Base-by-base conservation (phyloP, 2,113 vertebrate genomes). In the Ranitomeya variabilis region DNA sequence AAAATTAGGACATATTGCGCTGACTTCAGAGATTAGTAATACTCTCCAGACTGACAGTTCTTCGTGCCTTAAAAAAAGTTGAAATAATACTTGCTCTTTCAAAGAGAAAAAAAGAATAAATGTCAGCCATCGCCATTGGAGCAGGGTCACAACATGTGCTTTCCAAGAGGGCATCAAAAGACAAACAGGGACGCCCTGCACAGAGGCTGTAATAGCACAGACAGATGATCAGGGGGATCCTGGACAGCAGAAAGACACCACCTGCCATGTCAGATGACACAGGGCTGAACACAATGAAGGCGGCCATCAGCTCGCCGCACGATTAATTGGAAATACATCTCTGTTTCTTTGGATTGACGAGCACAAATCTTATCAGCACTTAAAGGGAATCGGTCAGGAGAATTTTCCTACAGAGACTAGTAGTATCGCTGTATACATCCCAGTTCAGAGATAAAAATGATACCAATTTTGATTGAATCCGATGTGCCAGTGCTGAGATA, bases 191-290 rank as follows among this genome's bases (percentile, higher is more conserved):
- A 66, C 64, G 64, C 82, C 82, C 82, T 55, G 52, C 51, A 71
- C 51, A 26, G 82, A n/a, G 19, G 64, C 16, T 69, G 82, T 84
- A 69, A 84, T 71, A 84, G 26, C 19, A 71, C 82, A 69, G 81
- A 54, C 81, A 71, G 51, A 59, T 64, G 79, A 81, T 71, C 66
- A 71, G 51, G 51, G 14, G 64, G 67, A 10, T n/a, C 9, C 62
- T 67, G 45, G 15, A 21, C 12, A 15, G 51, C 45, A 83, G 81
- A 66, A 83, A 26, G 45, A 16, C 62, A 52, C 62, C 81, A 83
- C 81, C 81, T 83, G 81, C 62, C 81, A 69, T 55, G 62, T 67
- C 37, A n/a, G 80, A 66, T 66, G 31, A 83, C 81, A 84, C 13
- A 19, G 18, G 62, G 57, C 64, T 51, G 18, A n/a, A 18, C 18